Evolutionary conservation across 2,113 vertebrate species (phyloP).

Genomic region (Euleptes europaea): DNA sequence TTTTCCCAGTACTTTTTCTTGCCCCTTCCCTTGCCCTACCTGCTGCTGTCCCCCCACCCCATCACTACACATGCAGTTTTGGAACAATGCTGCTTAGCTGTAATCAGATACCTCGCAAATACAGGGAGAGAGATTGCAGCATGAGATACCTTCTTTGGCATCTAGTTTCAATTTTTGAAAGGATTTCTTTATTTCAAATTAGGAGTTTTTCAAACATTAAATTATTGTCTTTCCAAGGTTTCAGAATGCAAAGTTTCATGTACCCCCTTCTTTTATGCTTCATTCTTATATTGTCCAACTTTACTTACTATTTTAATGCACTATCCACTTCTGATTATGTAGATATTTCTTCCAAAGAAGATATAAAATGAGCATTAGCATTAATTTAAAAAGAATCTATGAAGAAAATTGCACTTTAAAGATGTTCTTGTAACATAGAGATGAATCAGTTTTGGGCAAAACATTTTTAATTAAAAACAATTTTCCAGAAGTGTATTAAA

Average conservation of each 20-base stretch:
- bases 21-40: background rate
- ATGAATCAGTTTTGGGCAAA: background rate
- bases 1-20: background rate
- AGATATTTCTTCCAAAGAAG: background rate
- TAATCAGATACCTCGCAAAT: background rate
- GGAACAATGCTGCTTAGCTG: background rate
- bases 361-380: background rate
- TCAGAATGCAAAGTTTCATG: background rate
- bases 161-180: background rate
- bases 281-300: background rate
- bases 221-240: background rate
- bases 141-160: background rate
- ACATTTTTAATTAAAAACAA: background rate
- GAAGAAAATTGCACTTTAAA: no score
- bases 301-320: background rate
- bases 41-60: background rate
- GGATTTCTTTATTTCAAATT: background rate
- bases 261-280: background rate
- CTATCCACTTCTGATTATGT: background rate
- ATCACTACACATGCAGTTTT: background rate
- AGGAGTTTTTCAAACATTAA: background rate
- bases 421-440: background rate
- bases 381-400: background rate
- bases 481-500: background rate
- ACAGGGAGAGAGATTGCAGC: background rate